phyloP scores from a whole-genome alignment of 2,888 invertebrate genomes.

The Acleris cristana region DNA sequence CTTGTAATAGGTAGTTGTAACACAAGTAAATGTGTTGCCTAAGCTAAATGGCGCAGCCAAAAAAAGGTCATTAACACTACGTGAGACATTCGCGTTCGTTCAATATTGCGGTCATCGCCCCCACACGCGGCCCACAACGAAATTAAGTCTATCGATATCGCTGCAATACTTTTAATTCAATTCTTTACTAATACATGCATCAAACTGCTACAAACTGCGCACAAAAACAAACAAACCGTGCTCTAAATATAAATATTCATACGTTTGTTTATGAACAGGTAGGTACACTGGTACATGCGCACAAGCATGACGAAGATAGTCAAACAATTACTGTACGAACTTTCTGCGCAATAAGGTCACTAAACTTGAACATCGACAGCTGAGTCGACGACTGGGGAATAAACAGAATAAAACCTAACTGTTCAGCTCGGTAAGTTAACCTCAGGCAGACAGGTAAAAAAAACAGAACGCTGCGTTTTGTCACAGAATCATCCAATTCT shows the following conservation, averaged over 20 bases:
- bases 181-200: conserved; percentile 26
- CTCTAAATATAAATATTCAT: conserved; percentile 29
- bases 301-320: conserved; percentile 33
- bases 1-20: neutral
- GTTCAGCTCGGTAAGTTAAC: conserved; percentile 22
- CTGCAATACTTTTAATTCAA: conserved; percentile 34
- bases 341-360: conserved; percentile 53
- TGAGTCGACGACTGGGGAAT: conserved; percentile 51
- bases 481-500: neutral
- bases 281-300: conserved; percentile 14
- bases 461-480: neutral
- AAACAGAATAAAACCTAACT: conserved; percentile 34
- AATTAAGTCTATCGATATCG: conserved; percentile 37
- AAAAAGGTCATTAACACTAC: conserved; percentile 83
- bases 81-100: conserved; percentile 82
- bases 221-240: conserved; percentile 29
- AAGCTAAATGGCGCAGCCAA: conserved; percentile 70
- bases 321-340: conserved; percentile 45
- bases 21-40: conserved; percentile 33
- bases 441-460: conserved; percentile 6
- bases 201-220: conserved; percentile 21
- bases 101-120: conserved; percentile 82
- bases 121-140: conserved; percentile 60
- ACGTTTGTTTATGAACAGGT: conserved; percentile 24
- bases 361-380: conserved; percentile 55